Conservation (phyloP, 2,113 vertebrate species). For the Solenodon paradoxus region DNA sequence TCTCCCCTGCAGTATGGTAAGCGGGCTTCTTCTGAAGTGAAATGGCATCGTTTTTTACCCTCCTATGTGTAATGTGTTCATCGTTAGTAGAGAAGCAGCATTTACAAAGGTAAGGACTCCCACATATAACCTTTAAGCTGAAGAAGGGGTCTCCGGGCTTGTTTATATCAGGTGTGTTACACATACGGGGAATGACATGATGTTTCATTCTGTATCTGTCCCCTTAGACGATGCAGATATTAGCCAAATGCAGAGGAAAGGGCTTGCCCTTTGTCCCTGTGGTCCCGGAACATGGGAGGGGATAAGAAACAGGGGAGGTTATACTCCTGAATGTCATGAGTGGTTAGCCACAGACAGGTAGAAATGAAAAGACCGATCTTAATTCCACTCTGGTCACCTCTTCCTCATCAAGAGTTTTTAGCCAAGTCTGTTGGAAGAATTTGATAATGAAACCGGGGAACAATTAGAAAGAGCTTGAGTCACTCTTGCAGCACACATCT, state of each 20-base stretch:
- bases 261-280: not conserved
- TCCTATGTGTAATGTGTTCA: not conserved
- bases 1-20: conserved; percentile 76
- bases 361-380: too few species aligned
- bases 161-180: not conserved
- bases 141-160: conserved; percentile 14
- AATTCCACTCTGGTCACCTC: conserved; percentile 3
- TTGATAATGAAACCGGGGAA: not conserved
- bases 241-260: not conserved
- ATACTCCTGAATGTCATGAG: not conserved
- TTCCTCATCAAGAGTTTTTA: conserved; percentile 1
- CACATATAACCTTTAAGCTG: not conserved
- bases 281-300: not conserved
- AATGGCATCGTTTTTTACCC: not conserved
- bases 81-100: not conserved
- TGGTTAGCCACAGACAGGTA: too few species aligned
- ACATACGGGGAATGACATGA: not conserved
- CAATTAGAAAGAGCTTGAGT: conserved; percentile 6
- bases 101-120: not conserved
- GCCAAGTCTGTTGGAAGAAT: not conserved
- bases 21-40: conserved; percentile 32
- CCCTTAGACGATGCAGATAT: not conserved
- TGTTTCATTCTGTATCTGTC: not conserved
- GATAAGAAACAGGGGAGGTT: not conserved
- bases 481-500: not conserved